phyloP scores from a whole-genome alignment of 2,888 invertebrate species.

The Erebia epiphron region DNA sequence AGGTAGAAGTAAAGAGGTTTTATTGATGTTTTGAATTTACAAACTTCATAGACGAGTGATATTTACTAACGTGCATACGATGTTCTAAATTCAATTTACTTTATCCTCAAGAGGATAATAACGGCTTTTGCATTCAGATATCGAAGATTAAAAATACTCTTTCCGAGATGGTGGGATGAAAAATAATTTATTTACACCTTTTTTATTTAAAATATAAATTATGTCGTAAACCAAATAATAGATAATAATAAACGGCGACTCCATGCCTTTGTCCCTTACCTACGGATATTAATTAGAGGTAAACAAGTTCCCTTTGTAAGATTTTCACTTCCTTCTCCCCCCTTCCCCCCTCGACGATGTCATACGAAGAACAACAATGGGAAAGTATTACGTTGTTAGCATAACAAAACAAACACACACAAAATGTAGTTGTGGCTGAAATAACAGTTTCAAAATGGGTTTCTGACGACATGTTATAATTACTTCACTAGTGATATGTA shows the following conservation, averaged over 20 bases:
- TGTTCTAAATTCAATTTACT: no score
- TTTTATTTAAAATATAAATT: not conserved
- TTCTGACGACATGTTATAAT: conserved; percentile 1
- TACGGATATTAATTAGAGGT: conserved; percentile 78
- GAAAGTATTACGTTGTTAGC: conserved; percentile 33
- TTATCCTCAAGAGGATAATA: no score
- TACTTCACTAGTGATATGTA: not conserved
- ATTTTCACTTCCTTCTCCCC: conserved; percentile 61
- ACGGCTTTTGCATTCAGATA: no score
- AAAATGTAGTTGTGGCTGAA: conserved; percentile 16
- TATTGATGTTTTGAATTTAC: no score
- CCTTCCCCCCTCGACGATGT: conserved; percentile 45
- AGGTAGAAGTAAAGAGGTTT: no score
- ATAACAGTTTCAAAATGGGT: conserved; percentile 15
- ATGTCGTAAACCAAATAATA: not conserved
- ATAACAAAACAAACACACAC: conserved; percentile 25
- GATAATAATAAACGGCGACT: conserved; percentile 40
- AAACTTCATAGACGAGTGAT: no score
- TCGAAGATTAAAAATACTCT: no score
- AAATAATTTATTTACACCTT: no score
- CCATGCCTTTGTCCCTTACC: conserved; percentile 49
- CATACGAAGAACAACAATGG: conserved; percentile 42
- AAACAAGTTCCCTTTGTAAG: conserved; percentile 75
- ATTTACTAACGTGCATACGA: no score
- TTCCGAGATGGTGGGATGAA: no score